Evolutionary conservation across 1,140 invertebrate genomes (phyloP).

Genomic region (Chironomus striatipennis): DNA sequence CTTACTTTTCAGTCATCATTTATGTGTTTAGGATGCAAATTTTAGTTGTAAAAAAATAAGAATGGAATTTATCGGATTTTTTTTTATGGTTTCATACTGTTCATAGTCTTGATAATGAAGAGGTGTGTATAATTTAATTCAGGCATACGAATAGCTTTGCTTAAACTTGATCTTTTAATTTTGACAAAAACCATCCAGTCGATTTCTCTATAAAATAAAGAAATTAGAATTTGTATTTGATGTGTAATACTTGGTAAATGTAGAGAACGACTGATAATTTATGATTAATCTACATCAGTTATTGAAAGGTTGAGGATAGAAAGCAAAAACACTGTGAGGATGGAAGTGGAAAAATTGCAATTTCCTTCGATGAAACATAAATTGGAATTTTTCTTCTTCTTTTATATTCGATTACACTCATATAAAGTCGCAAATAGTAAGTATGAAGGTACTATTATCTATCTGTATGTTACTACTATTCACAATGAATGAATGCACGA

Average conservation of each 20-base stretch:
- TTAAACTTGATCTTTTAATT: too few species aligned
- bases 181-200: background rate
- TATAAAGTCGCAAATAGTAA: background rate
- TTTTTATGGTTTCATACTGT: background rate
- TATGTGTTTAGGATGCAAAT: background rate
- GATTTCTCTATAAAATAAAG: background rate
- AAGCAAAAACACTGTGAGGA: background rate
- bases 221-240: background rate
- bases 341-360: background rate
- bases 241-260: background rate
- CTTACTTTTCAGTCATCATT: background rate
- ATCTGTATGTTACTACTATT: background rate
- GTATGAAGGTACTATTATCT: background rate
- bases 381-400: background rate
- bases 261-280: background rate
- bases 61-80: background rate
- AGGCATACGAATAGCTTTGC: background rate
- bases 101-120: background rate
- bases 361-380: background rate
- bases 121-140: background rate
- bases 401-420: background rate
- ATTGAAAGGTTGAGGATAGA: background rate
- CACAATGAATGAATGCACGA: background rate
- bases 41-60: background rate
- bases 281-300: constrained; percentile 13